Conservation (phyloP, 1,140 invertebrate genomes). For the Radopholus similis region DNA sequence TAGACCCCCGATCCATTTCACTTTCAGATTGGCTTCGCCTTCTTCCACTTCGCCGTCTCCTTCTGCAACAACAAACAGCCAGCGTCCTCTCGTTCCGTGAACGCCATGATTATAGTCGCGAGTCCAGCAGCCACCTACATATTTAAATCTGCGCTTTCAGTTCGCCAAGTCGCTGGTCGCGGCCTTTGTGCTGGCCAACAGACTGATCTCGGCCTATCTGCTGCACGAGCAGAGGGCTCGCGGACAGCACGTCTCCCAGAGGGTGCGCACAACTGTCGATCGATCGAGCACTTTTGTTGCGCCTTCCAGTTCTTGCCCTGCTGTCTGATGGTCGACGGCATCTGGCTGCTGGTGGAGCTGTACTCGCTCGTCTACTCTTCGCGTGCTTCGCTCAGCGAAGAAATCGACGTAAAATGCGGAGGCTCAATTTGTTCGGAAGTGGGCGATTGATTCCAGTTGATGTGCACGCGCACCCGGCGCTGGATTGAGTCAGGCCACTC, state of each 20-base stretch:
- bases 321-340: slow-evolving; percentile 13
- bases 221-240: slow-evolving; percentile 19
- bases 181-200: slow-evolving; percentile 16
- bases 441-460: background rate
- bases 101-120: slow-evolving; percentile 3
- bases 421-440: background rate
- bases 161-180: slow-evolving; percentile 18
- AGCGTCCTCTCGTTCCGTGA: background rate
- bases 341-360: slow-evolving; percentile 21
- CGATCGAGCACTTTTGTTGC: background rate
- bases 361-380: slow-evolving; percentile 2
- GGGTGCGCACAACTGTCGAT: slow-evolving; percentile 2
- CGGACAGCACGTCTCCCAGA: slow-evolving; percentile 14
- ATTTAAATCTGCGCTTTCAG: background rate
- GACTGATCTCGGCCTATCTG: slow-evolving; percentile 17
- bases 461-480: slow-evolving; percentile 18
- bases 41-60: background rate
- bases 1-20: background rate
- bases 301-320: slow-evolving; percentile 17
- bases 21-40: slow-evolving; percentile 10
- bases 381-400: slow-evolving; percentile 4
- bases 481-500: slow-evolving; percentile 19
- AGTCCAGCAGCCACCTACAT: too few species aligned
- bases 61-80: background rate
- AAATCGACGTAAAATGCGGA: slow-evolving; percentile 9